Evolutionary conservation across 2,888 invertebrate species (phyloP).

Genomic region (Drosophila longiperda): DNA sequence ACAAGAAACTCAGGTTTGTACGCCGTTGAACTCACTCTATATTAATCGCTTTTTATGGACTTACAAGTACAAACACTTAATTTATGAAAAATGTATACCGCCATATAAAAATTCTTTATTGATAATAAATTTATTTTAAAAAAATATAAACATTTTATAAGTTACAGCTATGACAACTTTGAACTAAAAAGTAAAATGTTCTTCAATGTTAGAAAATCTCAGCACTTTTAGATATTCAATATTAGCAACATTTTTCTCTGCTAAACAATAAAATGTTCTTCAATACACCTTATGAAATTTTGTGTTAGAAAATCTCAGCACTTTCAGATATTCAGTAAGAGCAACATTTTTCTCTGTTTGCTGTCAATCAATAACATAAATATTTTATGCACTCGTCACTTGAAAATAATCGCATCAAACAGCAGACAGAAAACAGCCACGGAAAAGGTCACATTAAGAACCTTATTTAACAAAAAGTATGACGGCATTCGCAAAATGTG

Average conservation of each 20-base stretch:
- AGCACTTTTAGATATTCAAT: not conserved
- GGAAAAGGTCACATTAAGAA: constrained; percentile 37
- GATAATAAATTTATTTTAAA: not conserved
- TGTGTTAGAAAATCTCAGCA: not conserved
- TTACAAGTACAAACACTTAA: not conserved
- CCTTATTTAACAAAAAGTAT: constrained; percentile 33
- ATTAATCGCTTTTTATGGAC: not conserved
- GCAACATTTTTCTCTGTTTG: constrained; percentile 3
- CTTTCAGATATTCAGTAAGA: not conserved
- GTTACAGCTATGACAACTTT: not conserved
- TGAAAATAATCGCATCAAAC: constrained; percentile 26
- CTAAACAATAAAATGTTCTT: not conserved
- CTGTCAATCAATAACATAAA: constrained; percentile 46
- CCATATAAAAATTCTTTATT: too few species aligned
- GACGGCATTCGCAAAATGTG: constrained; percentile 7
- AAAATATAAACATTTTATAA: not conserved
- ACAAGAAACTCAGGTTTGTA: not conserved
- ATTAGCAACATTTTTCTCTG: not conserved
- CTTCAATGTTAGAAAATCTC: not conserved
- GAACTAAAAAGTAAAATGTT: not conserved
- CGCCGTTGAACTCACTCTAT: not conserved
- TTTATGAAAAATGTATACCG: not conserved
- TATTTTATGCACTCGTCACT: constrained; percentile 21
- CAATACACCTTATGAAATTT: not conserved
- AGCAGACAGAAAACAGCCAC: constrained; percentile 12